Evolutionary conservation across 2,113 vertebrate genomes (phyloP).

Genomic region (Monopterus albus): DNA sequence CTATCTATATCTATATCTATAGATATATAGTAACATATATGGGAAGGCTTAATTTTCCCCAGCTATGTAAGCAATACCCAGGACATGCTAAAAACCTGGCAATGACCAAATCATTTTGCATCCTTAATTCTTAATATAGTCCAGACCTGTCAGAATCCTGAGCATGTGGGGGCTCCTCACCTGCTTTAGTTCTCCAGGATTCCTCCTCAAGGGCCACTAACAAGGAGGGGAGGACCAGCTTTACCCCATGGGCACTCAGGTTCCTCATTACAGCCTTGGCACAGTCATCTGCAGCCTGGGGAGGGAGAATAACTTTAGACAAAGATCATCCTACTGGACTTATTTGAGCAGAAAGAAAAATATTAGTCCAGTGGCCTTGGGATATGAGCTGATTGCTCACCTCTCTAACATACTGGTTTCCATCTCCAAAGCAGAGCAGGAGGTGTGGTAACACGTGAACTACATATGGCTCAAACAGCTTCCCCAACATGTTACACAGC

Average conservation of each 20-base stretch:
- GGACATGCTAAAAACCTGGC: neutral
- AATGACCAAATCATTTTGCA: neutral
- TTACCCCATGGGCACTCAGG: conserved; percentile 96
- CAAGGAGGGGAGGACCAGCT: conserved; percentile 95
- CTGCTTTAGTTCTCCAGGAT: conserved; percentile 99
- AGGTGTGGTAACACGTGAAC: conserved; percentile 97
- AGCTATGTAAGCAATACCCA: neutral
- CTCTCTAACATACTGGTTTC: conserved; percentile 98
- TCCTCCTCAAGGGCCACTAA: conserved; percentile 96
- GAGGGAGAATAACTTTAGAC: neutral
- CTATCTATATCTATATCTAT: too few relatives aligned
- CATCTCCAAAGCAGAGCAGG: conserved; percentile 96
- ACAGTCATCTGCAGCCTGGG: conserved; percentile 97
- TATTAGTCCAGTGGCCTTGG: neutral
- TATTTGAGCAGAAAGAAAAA: neutral
- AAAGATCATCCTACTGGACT: neutral
- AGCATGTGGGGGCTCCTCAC: conserved; percentile 69
- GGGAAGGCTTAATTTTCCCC: too few relatives aligned
- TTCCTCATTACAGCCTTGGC: conserved; percentile 99
- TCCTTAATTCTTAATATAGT: neutral
- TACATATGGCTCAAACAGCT: conserved; percentile 97
- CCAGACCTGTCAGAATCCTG: neutral
- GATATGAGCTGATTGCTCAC: conserved; percentile 72
- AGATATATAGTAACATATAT: neutral
- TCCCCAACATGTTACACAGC: conserved; percentile 98